Evolutionary conservation across 2,113 vertebrate species (phyloP), one percentile per base, ranked within the genome.

Genomic region (Halichoeres trimaculatus): DNA sequence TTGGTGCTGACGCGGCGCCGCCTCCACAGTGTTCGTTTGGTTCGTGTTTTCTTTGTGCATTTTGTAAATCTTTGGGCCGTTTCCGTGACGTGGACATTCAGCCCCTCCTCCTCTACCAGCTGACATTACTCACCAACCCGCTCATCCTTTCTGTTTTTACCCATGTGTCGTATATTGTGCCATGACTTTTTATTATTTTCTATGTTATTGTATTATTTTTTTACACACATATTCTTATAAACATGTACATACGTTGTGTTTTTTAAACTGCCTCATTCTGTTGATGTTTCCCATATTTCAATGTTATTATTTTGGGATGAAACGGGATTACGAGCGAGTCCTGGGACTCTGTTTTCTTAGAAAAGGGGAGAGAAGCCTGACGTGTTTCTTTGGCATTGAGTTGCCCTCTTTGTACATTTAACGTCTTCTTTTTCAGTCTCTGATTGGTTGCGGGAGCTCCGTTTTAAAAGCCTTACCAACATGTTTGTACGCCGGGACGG

Each of bases 11-110:
- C 63, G 73, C 73, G 30, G 89, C 91, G 72, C 95, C 80, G 89
- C 93, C 93, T 91, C 94, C 94, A 77, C 88, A 89, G 91, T 91
- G 87, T 91, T 91, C 94, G 93, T 93, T 95, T 94, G 93, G 92
- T 96, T 95, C 89, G 94, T 95, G 96, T 94, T 94, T 95, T 93
- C 89, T 95, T 95, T 95, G 94, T 95, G 93, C 93, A 93, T 93
- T 94, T 94, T 95, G 92, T 95, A 90, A 85, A 91, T 91, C 92
- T 94, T 95, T 94, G 94, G 92, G 92, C 92, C 90, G 93, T 94
- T 94, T 94, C 94, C 93, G 92, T 95, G 94, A 95, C 92, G 91
- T 90, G 85, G 91, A 92, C 92, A 87, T 91, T 88, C 88, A 90
- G 86, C 87, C 85, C 83, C 81, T 48, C 56, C 85, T 48, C 47